Conservation (phyloP, 1,140 invertebrate genomes). For the Penaeus chinensis region DNA sequence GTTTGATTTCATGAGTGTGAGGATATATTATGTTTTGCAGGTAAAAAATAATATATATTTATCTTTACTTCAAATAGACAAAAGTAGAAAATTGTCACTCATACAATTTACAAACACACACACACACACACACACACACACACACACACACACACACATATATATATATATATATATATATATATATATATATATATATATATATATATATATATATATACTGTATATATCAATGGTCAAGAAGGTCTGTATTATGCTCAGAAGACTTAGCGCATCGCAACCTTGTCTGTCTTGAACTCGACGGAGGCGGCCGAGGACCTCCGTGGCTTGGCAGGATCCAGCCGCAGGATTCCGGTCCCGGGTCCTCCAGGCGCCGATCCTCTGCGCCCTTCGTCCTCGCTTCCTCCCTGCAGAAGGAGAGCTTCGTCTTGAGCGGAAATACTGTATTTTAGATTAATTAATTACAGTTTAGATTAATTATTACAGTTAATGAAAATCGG, state of each 20-base stretch:
- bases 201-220: constrained; percentile 14
- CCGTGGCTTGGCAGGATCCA: constrained; percentile 69
- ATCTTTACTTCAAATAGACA: too few species aligned
- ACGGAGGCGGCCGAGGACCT: constrained; percentile 70
- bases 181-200: constrained; percentile 26
- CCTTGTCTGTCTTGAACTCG: constrained; percentile 67
- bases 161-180: constrained; percentile 26
- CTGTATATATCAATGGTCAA: background rate
- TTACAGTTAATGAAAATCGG: too few species aligned
- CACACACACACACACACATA: constrained; percentile 22
- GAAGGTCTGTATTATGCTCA: background rate
- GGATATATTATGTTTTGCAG: too few species aligned
- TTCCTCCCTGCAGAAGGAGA: background rate
- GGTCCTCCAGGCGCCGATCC: constrained; percentile 6
- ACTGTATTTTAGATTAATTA: background rate
- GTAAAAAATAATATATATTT: too few species aligned
- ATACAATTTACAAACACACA: background rate
- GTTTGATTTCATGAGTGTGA: too few species aligned
- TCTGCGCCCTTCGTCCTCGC: constrained; percentile 59
- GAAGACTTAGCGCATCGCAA: too few species aligned
- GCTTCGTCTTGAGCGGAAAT: background rate
- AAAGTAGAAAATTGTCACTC: background rate
- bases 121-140: constrained; percentile 23
- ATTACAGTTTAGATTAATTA: too few species aligned
- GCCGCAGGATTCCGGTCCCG: constrained; percentile 68